Conservation (phyloP, 2,797 vertebrate species). For the Knipowitschia caucasica region DNA sequence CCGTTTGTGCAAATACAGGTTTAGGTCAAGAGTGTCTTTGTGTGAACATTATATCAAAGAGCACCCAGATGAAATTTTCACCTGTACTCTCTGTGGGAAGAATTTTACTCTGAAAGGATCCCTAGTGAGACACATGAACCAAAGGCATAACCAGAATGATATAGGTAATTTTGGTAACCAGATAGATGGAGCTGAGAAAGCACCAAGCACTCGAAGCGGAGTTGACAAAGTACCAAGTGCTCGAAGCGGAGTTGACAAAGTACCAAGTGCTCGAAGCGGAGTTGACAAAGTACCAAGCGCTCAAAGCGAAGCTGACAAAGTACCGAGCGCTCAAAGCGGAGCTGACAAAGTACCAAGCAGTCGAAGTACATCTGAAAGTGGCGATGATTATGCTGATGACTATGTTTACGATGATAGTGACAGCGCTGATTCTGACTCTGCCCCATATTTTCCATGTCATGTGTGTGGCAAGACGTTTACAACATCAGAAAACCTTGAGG, state of each 20-base stretch:
- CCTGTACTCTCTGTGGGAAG: constrained; percentile 70
- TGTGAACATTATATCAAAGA: constrained; percentile 58
- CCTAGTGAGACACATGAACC: constrained; percentile 64
- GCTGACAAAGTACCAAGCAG: constrained; percentile 40
- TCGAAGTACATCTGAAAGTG: constrained; percentile 38
- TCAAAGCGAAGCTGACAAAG: constrained; percentile 32
- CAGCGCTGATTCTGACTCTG: constrained; percentile 74
- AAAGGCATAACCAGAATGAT: constrained; percentile 53
- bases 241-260: no score
- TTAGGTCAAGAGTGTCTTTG: constrained; percentile 59
- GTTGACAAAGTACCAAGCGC: constrained; percentile 40
- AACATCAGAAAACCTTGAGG: constrained; percentile 79
- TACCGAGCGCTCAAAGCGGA: constrained; percentile 30
- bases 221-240: no score
- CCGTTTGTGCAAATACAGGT: constrained; percentile 61
- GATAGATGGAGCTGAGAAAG: constrained; percentile 27
- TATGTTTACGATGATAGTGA: constrained; percentile 30
- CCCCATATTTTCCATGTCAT: constrained; percentile 81
- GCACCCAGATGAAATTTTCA: constrained; percentile 51
- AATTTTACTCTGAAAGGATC: constrained; percentile 65
- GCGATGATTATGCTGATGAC: constrained; percentile 48
- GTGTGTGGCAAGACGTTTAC: constrained; percentile 82
- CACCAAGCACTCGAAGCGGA: constrained; percentile 40
- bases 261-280: no score
- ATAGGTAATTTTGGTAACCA: no score